These are phyloP conservation scores for Psittacara wagleri DNA, from an alignment of 2,113 vertebrate species.

Conservation along the genomic window DNA sequence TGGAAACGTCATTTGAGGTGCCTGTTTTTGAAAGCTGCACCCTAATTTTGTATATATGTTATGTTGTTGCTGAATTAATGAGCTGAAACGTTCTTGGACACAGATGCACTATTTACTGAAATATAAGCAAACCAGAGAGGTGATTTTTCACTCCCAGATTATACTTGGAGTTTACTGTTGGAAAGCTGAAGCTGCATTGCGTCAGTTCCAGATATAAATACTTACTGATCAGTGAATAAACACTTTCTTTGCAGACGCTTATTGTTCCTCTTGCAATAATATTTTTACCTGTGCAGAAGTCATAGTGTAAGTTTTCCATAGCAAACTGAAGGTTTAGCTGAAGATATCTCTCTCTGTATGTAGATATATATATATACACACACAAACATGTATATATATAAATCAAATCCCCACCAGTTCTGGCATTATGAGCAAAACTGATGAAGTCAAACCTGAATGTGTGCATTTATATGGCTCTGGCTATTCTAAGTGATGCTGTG, in stretches of 20 bases:
- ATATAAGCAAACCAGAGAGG: conserved; percentile 19
- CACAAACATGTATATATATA: no score
- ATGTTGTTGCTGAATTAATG: conserved; percentile 45
- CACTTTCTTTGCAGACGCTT: not conserved
- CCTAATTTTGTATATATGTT: not conserved
- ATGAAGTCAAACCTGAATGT: not conserved
- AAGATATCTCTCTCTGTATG: not conserved
- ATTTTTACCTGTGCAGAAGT: not conserved
- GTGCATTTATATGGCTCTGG: not conserved
- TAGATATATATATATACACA: no score
- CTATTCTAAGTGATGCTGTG: not conserved
- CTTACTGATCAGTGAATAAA: not conserved
- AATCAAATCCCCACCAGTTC: not conserved
- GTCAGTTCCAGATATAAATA: not conserved
- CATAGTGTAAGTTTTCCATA: not conserved
- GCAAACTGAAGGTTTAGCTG: not conserved
- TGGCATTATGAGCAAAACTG: not conserved
- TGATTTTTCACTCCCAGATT: conserved; percentile 14
- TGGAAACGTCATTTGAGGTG: conserved; percentile 17
- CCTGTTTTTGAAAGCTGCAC: conserved; percentile 5
- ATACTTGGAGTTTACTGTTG: not conserved
- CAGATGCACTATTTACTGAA: conserved; percentile 22
- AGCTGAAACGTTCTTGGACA: conserved; percentile 39
- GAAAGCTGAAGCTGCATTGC: not conserved
- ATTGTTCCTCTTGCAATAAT: not conserved